These are phyloP conservation scores for Cygnus buccinator DNA, from an alignment of 2,113 vertebrate genomes.

Conservation along the genomic window DNA sequence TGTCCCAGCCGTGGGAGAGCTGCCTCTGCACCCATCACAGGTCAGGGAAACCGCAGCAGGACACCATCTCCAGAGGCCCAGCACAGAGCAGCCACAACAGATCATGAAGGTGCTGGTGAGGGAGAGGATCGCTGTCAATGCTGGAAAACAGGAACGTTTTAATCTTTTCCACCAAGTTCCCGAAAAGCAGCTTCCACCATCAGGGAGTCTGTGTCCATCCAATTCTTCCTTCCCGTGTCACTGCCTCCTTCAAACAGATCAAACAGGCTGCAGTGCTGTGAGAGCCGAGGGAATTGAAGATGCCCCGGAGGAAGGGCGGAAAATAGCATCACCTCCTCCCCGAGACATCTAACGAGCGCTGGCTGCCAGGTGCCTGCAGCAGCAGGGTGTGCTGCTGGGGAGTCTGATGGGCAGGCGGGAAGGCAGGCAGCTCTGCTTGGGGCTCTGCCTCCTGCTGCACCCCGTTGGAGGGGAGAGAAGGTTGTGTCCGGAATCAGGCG, in stretches of 20 bases:
- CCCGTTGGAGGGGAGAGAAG: neutral
- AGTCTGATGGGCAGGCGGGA: neutral
- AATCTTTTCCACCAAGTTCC: neutral
- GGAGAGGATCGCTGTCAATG: neutral
- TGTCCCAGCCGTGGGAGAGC: neutral
- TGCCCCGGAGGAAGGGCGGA: neutral
- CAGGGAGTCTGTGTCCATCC: neutral
- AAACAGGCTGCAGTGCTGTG: neutral
- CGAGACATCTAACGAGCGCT: neutral
- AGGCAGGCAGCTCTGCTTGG: neutral
- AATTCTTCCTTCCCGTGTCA: neutral
- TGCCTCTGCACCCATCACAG: neutral
- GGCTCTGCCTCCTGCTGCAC: neutral
- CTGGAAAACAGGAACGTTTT: neutral
- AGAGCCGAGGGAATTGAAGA: neutral
- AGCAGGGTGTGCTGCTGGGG: neutral
- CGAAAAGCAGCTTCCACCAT: neutral
- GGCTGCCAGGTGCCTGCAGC: neutral
- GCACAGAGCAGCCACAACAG: neutral
- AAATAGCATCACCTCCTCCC: neutral
- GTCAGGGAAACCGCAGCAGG: neutral
- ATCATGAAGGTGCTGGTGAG: neutral
- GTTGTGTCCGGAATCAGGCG: neutral
- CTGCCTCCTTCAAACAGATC: neutral
- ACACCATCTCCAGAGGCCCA: neutral